Evolutionary conservation across 2,113 vertebrate species (phyloP).

Genomic region (Leptobrachium leishanense): DNA sequence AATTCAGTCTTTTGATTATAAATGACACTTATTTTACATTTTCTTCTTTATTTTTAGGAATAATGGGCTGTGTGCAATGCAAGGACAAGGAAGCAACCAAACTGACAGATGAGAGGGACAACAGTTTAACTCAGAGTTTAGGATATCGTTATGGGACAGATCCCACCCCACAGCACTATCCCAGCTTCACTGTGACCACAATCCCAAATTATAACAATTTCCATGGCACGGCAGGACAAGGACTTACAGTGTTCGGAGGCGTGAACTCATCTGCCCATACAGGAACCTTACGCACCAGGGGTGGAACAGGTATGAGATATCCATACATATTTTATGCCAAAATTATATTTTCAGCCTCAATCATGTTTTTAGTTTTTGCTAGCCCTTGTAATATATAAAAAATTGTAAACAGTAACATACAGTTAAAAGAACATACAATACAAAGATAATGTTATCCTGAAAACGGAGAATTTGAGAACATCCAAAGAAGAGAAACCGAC

Average conservation of each 20-base stretch:
- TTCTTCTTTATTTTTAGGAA: slow-evolving; percentile 65
- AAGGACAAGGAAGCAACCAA: slow-evolving; percentile 98
- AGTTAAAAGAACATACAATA: too few species aligned
- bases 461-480: too few species aligned
- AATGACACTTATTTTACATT: neutral
- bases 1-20: too few species aligned
- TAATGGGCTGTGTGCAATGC: slow-evolving; percentile 99
- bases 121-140: slow-evolving; percentile 83
- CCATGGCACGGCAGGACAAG: slow-evolving; percentile 80
- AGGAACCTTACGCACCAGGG: slow-evolving; percentile 85
- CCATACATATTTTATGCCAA: neutral
- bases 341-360: too few species aligned
- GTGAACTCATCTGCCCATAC: slow-evolving; percentile 88
- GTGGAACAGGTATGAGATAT: slow-evolving; percentile 80
- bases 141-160: slow-evolving; percentile 91
- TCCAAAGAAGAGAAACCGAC: too few species aligned
- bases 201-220: slow-evolving; percentile 98
- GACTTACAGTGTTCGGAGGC: slow-evolving; percentile 88
- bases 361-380: too few species aligned
- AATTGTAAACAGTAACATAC: too few species aligned
- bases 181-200: slow-evolving; percentile 83
- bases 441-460: too few species aligned
- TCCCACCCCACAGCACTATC: slow-evolving; percentile 89
- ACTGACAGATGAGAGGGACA: slow-evolving; percentile 87
- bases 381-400: too few species aligned